Conservation (phyloP, 1,140 invertebrate genomes). For the Drosophila ananassae region DNA sequence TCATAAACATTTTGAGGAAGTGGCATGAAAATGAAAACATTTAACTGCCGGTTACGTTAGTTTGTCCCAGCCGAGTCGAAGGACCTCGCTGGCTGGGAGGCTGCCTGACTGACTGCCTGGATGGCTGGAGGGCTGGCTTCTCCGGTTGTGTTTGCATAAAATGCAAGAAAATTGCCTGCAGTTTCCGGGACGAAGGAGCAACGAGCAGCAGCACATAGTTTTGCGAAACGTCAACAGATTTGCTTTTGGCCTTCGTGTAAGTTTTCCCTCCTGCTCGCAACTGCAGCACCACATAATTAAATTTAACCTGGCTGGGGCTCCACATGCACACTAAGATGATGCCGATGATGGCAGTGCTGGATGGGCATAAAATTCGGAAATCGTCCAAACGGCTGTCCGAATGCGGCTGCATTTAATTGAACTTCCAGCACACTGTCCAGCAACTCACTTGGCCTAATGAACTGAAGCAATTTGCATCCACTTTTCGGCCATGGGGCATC, state of each 20-base stretch:
- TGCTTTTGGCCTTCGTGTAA: conserved; percentile 34
- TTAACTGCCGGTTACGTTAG: conserved; percentile 66
- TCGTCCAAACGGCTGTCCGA: conserved; percentile 21
- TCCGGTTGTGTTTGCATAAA: conserved; percentile 64
- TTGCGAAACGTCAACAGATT: conserved; percentile 69
- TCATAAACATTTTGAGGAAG: conserved; percentile 70
- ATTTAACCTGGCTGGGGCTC: conserved; percentile 62
- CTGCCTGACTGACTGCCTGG: not conserved
- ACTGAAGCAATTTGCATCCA: conserved; percentile 37
- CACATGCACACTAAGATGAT: conserved; percentile 4
- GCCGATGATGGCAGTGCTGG: conserved; percentile 7
- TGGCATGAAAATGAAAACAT: conserved; percentile 74
- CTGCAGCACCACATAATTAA: conserved; percentile 63
- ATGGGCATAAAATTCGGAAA: conserved; percentile 4
- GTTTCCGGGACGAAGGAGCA: conserved; percentile 14
- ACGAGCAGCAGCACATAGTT: conserved; percentile 35
- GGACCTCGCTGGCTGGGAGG: not conserved
- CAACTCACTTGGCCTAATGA: conserved; percentile 19
- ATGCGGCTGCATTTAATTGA: conserved; percentile 63
- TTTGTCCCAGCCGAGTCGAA: conserved; percentile 25
- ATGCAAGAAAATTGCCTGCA: conserved; percentile 70
- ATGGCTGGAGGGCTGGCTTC: no score
- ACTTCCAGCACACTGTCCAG: conserved; percentile 29
- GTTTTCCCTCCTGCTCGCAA: conserved; percentile 18
- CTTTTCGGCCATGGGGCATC: conserved; percentile 2